Evolutionary conservation across 2,797 vertebrate species (phyloP).

Genomic region (Allobates femoralis): DNA sequence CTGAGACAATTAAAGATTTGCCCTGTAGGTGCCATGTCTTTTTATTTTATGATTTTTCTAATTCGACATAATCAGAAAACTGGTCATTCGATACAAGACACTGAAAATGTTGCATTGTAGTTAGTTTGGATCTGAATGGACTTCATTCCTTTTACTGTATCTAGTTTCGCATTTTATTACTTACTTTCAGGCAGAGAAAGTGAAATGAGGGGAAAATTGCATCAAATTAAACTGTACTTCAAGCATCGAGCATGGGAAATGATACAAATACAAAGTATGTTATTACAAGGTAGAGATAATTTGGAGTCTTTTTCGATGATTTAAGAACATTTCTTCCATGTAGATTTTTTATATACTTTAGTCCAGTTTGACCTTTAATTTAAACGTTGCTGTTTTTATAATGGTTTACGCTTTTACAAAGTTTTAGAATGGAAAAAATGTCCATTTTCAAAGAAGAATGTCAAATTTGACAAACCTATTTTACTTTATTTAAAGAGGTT

Average conservation of each 20-base stretch:
- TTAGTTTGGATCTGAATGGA: background rate
- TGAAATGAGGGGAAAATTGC: slow-evolving; percentile 58
- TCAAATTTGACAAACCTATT: background rate
- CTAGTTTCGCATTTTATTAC: slow-evolving; percentile 16
- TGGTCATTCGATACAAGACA: background rate
- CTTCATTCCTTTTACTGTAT: slow-evolving; percentile 32
- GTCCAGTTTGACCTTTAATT: slow-evolving; percentile 22
- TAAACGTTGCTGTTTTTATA: slow-evolving; percentile 3
- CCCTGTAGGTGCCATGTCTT: background rate
- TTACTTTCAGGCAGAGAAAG: slow-evolving; percentile 41
- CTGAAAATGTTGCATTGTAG: background rate
- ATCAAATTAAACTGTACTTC: slow-evolving; percentile 56
- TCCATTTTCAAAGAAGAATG: background rate
- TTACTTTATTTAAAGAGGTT: background rate
- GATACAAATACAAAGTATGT: slow-evolving; percentile 43
- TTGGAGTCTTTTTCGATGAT: slow-evolving; percentile 46
- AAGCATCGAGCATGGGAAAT: slow-evolving; percentile 48
- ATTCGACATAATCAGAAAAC: background rate
- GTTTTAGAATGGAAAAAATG: background rate
- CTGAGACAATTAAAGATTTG: background rate
- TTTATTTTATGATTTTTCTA: background rate
- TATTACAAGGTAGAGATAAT: slow-evolving; percentile 57
- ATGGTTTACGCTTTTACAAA: background rate
- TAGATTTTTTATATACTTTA: slow-evolving; percentile 22
- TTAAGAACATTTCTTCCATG: slow-evolving; percentile 48